These are phyloP conservation scores for Antedon bifida DNA, from an alignment of 35 echinoderm and acorn worm genomes.

Conservation along the genomic window DNA sequence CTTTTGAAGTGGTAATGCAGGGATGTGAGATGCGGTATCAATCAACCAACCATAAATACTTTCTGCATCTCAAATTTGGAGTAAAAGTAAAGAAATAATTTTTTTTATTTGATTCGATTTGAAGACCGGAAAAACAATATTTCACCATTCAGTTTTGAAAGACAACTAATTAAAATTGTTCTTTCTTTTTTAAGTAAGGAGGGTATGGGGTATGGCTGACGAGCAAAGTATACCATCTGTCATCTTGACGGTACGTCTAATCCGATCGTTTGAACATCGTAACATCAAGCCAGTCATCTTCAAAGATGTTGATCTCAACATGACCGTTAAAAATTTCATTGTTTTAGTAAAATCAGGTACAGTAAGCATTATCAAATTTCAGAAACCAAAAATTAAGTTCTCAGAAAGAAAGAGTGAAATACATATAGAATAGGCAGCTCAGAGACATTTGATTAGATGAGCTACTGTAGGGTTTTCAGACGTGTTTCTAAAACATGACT, in stretches of 20 bases:
- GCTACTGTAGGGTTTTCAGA: background rate
- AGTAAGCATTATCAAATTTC: background rate
- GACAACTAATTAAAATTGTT: too few species aligned
- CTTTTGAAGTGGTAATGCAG: too few species aligned
- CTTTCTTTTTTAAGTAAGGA: background rate
- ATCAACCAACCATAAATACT: too few species aligned
- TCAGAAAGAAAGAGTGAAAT: background rate
- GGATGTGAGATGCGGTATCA: too few species aligned
- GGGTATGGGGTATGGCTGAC: background rate
- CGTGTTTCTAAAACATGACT: too few species aligned
- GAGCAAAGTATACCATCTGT: background rate
- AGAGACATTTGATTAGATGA: too few species aligned
- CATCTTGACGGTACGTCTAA: conserved; percentile 56
- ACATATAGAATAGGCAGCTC: too few species aligned
- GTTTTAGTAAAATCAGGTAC: conserved; percentile 43
- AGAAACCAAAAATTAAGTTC: background rate
- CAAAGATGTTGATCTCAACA: conserved; percentile 37
- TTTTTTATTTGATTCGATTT: too few species aligned
- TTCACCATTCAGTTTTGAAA: too few species aligned
- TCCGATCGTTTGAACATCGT: conserved; percentile 82
- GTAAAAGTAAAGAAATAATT: too few species aligned
- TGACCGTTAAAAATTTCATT: conserved; percentile 49
- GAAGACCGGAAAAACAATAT: too few species aligned
- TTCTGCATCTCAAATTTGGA: too few species aligned
- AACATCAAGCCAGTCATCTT: conserved; percentile 77